Base-by-base conservation (phyloP, 1,140 invertebrate species). In the Drosophila teissieri region DNA sequence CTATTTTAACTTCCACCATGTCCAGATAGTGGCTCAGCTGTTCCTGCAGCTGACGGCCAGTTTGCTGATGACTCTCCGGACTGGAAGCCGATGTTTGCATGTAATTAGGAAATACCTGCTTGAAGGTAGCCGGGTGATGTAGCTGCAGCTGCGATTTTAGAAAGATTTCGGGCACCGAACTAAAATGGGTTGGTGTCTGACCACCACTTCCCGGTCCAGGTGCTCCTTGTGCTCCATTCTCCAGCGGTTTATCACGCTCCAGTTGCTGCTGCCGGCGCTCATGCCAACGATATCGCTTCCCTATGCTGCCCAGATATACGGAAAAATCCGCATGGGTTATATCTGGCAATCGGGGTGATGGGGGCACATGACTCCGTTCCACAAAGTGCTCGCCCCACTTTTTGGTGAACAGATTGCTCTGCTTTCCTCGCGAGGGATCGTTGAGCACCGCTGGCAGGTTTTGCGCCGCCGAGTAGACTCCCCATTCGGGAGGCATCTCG, bases 301-400 rank as follows among this genome's bases (percentile, higher is more conserved):
- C 94, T 75, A 96, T 95, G 93, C 95, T 96, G 91, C 96, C 95
- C 75, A 98, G 93, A 93, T 99, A 99, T 40, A 94, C 93, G 73
- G 98, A 96, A 93, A 99, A 98, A 93, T 98, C 96, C 45, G 95
- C 94, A 80, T 95, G 94, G 2, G 94, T 95, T 27, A 99, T 95
- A 82, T 98, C 96, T 44, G 97, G 97, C 68, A 99, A 93, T 92
- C 96, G 96, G 2, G 95, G 94, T 78, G 96, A 96, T 58, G 95
- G 95, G 19, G 95, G 94, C 86, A 99, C 95, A 4, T 75, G 74
- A 11, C 93, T 92, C 78, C 95, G 96, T 68, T 98, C 98, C 7
- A 98, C 94, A 93, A 99, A 99, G 62, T 95, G 94, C 86, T 99
- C 98, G 42, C 99, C 98, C 99, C 99, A 99, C 73, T 98, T 98